Percentiles rank a stretch among this genome's conserved stretches.
Evolutionary conservation across 2,797 vertebrate species (phyloP).

Genomic region (Channallabes apus): DNA sequence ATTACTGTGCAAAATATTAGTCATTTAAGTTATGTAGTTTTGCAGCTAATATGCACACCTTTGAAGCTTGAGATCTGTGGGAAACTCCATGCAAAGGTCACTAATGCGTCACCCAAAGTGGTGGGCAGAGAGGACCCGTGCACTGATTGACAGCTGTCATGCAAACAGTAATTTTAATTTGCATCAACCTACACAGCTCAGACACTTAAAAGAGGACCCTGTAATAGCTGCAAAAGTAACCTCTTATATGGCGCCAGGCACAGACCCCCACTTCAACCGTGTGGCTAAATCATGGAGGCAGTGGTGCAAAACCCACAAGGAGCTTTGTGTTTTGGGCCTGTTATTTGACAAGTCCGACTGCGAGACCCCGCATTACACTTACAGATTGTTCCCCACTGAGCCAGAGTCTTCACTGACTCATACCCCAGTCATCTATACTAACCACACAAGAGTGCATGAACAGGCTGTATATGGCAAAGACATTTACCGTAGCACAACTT

Average conservation of each 20-base stretch:
- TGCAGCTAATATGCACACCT: neutral
- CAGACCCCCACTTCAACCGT: slow-evolving; percentile 12
- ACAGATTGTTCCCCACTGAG: slow-evolving; percentile 55
- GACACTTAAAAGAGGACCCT: slow-evolving; percentile 16
- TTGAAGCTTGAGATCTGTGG: slow-evolving; percentile 1
- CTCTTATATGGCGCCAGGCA: slow-evolving; percentile 7
- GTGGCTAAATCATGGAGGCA: slow-evolving; percentile 25
- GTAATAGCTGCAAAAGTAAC: slow-evolving; percentile 32
- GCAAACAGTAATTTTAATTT: slow-evolving; percentile 54
- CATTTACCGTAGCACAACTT: slow-evolving; percentile 58
- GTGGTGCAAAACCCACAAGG: slow-evolving; percentile 40
- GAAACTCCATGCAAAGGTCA: slow-evolving; percentile 65
- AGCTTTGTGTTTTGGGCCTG: slow-evolving; percentile 32
- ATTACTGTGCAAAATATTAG: neutral
- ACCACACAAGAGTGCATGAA: slow-evolving; percentile 51
- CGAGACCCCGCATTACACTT: slow-evolving; percentile 66
- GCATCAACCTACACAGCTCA: slow-evolving; percentile 53
- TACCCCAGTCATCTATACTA: slow-evolving; percentile 58
- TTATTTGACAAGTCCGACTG: slow-evolving; percentile 55
- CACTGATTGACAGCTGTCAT: slow-evolving; percentile 70
- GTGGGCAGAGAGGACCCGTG: slow-evolving; percentile 41
- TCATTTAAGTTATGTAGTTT: neutral
- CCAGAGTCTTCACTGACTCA: slow-evolving; percentile 60
- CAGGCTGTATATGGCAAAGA: slow-evolving; percentile 39
- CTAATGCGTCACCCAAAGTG: slow-evolving; percentile 48